Conservation (phyloP, 2,113 vertebrate genomes). For the Galeopterus variegatus region DNA sequence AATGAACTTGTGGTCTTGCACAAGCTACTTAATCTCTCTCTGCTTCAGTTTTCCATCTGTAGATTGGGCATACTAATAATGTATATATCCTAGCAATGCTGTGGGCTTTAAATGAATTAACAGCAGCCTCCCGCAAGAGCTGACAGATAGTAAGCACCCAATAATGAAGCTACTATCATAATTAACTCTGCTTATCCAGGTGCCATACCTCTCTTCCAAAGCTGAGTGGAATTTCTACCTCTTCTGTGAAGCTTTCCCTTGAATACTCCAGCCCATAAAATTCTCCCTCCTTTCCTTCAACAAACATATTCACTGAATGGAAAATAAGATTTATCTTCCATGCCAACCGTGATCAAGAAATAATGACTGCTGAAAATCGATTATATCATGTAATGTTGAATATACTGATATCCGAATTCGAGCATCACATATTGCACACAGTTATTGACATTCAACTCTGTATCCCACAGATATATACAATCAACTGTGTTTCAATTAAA, state of each 20-base stretch:
- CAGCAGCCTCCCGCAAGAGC: not conserved
- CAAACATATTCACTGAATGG: slow-evolving; percentile 28
- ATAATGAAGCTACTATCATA: not conserved
- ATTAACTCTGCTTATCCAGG: not conserved
- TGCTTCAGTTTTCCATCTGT: not conserved
- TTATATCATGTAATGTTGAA: no score
- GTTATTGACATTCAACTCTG: no score
- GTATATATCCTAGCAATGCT: not conserved
- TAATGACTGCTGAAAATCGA: slow-evolving; percentile 50
- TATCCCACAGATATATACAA: no score
- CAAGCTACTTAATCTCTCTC: not conserved
- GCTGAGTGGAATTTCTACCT: not conserved
- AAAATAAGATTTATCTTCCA: slow-evolving; percentile 59
- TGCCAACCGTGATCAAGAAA: slow-evolving; percentile 61
- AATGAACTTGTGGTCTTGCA: not conserved
- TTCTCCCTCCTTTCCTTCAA: not conserved
- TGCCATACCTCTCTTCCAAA: not conserved
- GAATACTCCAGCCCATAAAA: not conserved
- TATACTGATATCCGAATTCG: no score
- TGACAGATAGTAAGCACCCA: not conserved
- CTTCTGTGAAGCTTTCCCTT: not conserved
- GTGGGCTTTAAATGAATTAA: not conserved
- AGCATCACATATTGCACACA: no score
- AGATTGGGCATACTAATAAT: not conserved
- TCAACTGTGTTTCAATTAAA: no score